phyloP scores from a whole-genome alignment of 2,888 invertebrate species.

The Mactromeris polynyma region DNA sequence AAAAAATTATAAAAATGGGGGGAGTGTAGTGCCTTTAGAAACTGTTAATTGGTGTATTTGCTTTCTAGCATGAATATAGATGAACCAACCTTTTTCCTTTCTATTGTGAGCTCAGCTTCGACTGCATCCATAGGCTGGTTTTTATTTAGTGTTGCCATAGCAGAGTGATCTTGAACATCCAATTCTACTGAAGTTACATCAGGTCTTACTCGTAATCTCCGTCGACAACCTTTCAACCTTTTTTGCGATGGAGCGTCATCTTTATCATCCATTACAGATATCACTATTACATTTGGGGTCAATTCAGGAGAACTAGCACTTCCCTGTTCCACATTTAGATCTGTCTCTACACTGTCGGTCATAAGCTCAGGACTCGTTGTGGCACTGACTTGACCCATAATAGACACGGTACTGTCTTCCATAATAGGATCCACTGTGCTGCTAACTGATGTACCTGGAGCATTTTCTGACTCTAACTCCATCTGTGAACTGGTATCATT shows the following conservation, averaged over 20 bases:
- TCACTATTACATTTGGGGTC: slow-evolving; percentile 19
- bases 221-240: not conserved
- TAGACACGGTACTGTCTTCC: slow-evolving; percentile 16
- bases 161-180: not conserved
- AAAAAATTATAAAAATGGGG: too few relatives aligned
- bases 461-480: not conserved
- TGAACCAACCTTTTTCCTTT: slow-evolving; percentile 53
- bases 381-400: slow-evolving; percentile 12
- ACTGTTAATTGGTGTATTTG: too few relatives aligned
- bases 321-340: not conserved
- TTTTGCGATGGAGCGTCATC: not conserved
- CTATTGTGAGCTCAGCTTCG: slow-evolving; percentile 33
- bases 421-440: not conserved
- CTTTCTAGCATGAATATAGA: too few relatives aligned
- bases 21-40: too few relatives aligned
- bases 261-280: not conserved
- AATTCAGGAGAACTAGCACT: not conserved
- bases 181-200: not conserved
- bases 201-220: not conserved
- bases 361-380: not conserved
- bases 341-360: not conserved
- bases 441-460: not conserved
- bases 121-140: not conserved
- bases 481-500: not conserved
- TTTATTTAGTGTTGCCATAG: not conserved